Percentiles rank a stretch among this genome's conserved stretches.
These are phyloP conservation scores for Corydoras maculifer DNA, from an alignment of 2,113 vertebrate species.

Conservation along the genomic window DNA sequence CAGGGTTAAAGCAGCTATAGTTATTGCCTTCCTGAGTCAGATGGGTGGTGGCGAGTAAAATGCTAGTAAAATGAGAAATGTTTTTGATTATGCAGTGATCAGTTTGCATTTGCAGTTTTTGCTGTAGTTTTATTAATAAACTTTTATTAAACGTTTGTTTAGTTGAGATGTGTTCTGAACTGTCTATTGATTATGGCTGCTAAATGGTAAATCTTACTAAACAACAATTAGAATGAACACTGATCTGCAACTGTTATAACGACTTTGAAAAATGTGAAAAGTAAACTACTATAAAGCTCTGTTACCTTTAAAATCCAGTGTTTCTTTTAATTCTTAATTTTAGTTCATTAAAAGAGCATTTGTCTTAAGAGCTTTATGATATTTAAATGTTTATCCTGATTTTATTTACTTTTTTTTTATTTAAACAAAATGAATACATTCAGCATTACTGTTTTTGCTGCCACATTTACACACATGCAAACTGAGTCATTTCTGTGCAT, in stretches of 20 bases:
- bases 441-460: not conserved
- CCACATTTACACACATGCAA: slow-evolving; percentile 15
- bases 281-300: too few species aligned
- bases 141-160: too few species aligned
- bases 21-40: slow-evolving; percentile 47
- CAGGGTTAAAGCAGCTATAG: slow-evolving; percentile 36
- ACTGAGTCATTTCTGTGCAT: not conserved
- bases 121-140: too few species aligned
- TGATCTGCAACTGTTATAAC: not conserved
- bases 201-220: too few species aligned
- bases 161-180: too few species aligned
- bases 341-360: not conserved
- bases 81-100: not conserved
- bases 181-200: too few species aligned
- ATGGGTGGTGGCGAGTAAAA: slow-evolving; percentile 35
- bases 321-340: too few species aligned
- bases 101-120: not conserved
- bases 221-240: not conserved
- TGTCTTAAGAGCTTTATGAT: slow-evolving; percentile 4
- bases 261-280: too few species aligned
- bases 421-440: too few species aligned
- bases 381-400: not conserved
- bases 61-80: slow-evolving; percentile 1
- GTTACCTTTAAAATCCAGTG: too few species aligned
- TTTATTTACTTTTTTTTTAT: too few species aligned